Percentiles rank a stretch among this genome's conserved stretches.
Evolutionary conservation across 2,888 invertebrate genomes (phyloP).

Genomic region (Ochropleura leucogaster): DNA sequence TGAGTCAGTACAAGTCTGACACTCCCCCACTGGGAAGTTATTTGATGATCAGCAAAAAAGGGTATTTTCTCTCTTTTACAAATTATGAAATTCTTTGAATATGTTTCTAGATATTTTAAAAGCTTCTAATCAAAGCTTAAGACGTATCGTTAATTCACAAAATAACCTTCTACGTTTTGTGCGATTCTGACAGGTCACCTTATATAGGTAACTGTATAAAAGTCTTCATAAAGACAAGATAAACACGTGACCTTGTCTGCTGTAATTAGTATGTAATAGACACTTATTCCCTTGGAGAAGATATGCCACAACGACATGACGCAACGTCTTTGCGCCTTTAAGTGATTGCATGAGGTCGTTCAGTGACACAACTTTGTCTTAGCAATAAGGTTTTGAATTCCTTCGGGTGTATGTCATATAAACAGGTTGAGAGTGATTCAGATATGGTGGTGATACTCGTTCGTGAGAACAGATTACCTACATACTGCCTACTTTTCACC

Average conservation of each 20-base stretch:
- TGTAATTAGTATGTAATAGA: conserved; percentile 67
- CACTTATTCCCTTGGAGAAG: conserved; percentile 62
- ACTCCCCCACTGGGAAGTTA: too few relatives aligned
- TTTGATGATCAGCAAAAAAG: not conserved
- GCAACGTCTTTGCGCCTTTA: conserved; percentile 46
- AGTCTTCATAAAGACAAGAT: conserved; percentile 34
- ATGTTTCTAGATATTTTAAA: not conserved
- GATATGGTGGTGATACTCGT: not conserved
- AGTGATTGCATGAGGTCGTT: conserved; percentile 55
- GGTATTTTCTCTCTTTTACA: not conserved
- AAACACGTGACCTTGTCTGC: conserved; percentile 48
- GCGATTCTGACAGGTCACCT: conserved; percentile 3
- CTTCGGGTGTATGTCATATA: conserved; percentile 52
- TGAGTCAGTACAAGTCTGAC: too few relatives aligned
- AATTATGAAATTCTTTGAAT: not conserved
- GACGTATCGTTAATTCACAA: too few relatives aligned
- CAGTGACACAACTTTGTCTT: conserved; percentile 51
- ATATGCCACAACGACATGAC: conserved; percentile 56
- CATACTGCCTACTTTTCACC: not conserved
- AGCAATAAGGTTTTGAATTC: conserved; percentile 52
- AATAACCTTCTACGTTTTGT: conserved; percentile 5
- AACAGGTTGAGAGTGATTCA: conserved; percentile 53
- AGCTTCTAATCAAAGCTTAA: not conserved
- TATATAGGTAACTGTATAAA: conserved; percentile 23
- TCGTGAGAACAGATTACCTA: not conserved